Evolutionary conservation across 2,888 invertebrate species (phyloP).

Genomic region (Pogonocherus hispidulus): DNA sequence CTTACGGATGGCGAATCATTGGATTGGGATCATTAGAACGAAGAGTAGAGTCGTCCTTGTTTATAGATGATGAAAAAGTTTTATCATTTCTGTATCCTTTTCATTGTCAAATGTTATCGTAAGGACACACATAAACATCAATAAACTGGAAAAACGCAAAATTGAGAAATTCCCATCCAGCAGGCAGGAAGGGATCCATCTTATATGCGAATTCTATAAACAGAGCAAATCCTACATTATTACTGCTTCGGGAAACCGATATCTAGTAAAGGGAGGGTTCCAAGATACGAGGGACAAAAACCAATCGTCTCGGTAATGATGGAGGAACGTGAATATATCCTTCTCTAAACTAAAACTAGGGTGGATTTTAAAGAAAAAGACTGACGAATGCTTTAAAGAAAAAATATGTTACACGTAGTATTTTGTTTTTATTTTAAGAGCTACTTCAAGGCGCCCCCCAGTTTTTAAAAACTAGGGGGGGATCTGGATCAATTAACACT

Average conservation of each 20-base stretch:
- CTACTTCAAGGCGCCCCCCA: too few relatives aligned
- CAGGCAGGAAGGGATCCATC: background rate
- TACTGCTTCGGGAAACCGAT: constrained; percentile 13
- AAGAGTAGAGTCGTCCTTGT: too few relatives aligned
- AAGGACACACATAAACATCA: background rate
- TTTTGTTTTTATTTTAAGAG: too few relatives aligned
- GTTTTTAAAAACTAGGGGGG: too few relatives aligned
- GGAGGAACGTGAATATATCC: constrained; percentile 4
- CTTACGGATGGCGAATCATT: too few relatives aligned
- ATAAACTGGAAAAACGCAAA: background rate
- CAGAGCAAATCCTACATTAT: background rate
- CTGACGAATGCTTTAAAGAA: too few relatives aligned
- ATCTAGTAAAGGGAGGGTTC: background rate
- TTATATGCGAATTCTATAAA: background rate
- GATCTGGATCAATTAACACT: too few relatives aligned
- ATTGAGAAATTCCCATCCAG: background rate
- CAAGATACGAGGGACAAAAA: constrained; percentile 12
- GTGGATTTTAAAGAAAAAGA: background rate
- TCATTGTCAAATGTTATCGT: too few relatives aligned
- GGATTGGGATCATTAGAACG: too few relatives aligned
- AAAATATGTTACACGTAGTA: too few relatives aligned
- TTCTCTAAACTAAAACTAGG: constrained; percentile 4
- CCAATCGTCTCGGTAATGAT: constrained; percentile 17
- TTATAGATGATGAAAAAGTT: too few relatives aligned
- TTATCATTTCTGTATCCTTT: too few relatives aligned